Evolutionary conservation across 2,797 vertebrate species (phyloP).

Genomic region (Monodelphis domestica): DNA sequence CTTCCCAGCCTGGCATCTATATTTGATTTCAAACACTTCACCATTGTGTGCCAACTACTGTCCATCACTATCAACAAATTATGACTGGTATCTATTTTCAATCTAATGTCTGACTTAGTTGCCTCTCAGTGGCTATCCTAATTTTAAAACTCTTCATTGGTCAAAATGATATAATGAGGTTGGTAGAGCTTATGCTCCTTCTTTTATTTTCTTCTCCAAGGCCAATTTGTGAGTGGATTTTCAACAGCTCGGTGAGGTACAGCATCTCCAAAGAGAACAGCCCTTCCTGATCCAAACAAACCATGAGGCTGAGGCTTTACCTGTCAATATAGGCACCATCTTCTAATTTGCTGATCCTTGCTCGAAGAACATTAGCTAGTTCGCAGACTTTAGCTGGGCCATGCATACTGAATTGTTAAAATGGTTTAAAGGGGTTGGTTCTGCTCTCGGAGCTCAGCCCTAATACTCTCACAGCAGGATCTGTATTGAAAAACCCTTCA

Average conservation of each 20-base stretch:
- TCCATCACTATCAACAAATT: background rate
- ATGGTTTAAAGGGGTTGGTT: background rate
- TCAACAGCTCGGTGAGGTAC: background rate
- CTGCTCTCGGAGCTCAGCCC: background rate
- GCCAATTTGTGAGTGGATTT: background rate
- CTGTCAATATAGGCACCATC: background rate
- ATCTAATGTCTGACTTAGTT: fast-evolving
- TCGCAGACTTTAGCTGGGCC: background rate
- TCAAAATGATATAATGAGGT: fast-evolving
- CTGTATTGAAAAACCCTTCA: background rate
- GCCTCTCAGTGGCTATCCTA: fast-evolving
- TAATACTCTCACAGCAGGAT: slow-evolving; percentile 2
- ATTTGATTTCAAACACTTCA: background rate
- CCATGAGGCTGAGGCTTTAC: background rate
- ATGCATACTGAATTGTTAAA: background rate
- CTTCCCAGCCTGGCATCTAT: too few species aligned
- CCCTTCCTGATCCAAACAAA: background rate
- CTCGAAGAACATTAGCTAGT: background rate
- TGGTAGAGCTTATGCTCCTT: background rate
- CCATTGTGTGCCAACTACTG: fast-evolving
- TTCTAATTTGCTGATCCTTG: slow-evolving; percentile 1
- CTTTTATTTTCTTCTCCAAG: background rate
- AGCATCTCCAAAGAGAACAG: background rate
- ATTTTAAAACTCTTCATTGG: fast-evolving
- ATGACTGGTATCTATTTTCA: background rate